A percentile compares a stretch with the other conserved stretches of the same genome.
phyloP scores from a whole-genome alignment of 2,113 vertebrate genomes.

The Erinaceus europaeus region DNA sequence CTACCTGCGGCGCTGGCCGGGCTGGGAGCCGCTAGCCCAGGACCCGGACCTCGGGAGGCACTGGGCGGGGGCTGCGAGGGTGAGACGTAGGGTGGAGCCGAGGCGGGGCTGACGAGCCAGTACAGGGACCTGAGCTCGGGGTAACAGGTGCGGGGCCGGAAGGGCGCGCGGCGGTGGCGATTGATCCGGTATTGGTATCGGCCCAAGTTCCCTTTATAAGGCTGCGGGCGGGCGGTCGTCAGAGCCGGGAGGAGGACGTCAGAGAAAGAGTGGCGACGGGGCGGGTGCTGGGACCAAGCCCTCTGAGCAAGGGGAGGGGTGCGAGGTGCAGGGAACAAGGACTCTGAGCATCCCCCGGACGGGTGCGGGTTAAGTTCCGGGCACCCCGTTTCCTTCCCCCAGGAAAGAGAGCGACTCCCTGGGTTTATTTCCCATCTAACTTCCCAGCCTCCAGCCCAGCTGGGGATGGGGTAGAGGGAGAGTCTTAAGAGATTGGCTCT shows the following conservation, averaged over 20 bases:
- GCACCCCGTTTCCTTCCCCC: too few species aligned
- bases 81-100: not conserved
- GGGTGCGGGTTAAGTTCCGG: too few species aligned
- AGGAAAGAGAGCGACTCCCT: not conserved
- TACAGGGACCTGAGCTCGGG: too few species aligned
- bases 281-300: conserved; percentile 61
- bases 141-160: too few species aligned
- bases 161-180: not conserved
- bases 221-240: conserved; percentile 81
- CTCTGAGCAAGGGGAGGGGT: not conserved
- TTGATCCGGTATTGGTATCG: conserved; percentile 1
- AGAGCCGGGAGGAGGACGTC: conserved; percentile 83
- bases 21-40: not conserved
- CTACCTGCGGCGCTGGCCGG: conserved; percentile 18
- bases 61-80: not conserved
- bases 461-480: not conserved
- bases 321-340: not conserved
- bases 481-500: not conserved
- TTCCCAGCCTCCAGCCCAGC: not conserved
- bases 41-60: not conserved
- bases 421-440: not conserved
- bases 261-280: conserved; percentile 72
- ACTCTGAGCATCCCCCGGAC: too few species aligned
- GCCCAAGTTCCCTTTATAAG: conserved; percentile 86
- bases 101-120: not conserved